Conservation (phyloP, 2,888 invertebrate genomes). For the Oscheius sp. region DNA sequence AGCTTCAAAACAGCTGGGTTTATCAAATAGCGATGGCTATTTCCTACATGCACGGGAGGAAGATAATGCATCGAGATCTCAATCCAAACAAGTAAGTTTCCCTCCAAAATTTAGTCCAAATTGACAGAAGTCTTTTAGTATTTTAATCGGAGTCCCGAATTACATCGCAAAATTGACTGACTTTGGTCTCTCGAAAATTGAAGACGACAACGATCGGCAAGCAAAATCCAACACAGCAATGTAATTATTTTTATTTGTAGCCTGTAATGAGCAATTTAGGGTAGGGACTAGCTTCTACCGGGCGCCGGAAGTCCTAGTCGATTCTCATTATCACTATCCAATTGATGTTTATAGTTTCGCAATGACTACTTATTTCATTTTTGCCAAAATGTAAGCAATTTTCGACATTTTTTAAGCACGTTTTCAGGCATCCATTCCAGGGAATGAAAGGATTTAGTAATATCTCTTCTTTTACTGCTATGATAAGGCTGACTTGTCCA, state of each 20-base stretch:
- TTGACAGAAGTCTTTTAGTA: too few relatives aligned
- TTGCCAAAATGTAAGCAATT: neutral
- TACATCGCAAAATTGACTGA: neutral
- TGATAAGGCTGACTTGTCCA: neutral
- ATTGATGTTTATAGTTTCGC: conserved; percentile 9
- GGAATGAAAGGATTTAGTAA: neutral
- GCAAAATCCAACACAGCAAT: too few relatives aligned
- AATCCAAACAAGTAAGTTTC: conserved; percentile 13
- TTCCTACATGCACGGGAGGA: neutral
- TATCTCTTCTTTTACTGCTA: neutral
- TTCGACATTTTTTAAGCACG: neutral
- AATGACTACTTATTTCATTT: conserved; percentile 5
- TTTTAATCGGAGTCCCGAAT: neutral
- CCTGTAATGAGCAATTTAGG: too few relatives aligned
- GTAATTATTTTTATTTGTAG: too few relatives aligned
- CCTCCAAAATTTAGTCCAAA: neutral
- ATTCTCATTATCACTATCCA: neutral
- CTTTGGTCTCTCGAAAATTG: conserved; percentile 5
- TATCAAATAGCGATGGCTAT: conserved; percentile 3
- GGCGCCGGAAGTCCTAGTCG: neutral
- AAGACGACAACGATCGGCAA: too few relatives aligned
- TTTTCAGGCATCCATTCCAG: neutral
- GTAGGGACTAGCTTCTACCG: neutral
- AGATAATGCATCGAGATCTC: conserved; percentile 8
- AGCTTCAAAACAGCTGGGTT: neutral